Conservation (phyloP, 2,888 invertebrate genomes). For the Eurytoma californica region DNA sequence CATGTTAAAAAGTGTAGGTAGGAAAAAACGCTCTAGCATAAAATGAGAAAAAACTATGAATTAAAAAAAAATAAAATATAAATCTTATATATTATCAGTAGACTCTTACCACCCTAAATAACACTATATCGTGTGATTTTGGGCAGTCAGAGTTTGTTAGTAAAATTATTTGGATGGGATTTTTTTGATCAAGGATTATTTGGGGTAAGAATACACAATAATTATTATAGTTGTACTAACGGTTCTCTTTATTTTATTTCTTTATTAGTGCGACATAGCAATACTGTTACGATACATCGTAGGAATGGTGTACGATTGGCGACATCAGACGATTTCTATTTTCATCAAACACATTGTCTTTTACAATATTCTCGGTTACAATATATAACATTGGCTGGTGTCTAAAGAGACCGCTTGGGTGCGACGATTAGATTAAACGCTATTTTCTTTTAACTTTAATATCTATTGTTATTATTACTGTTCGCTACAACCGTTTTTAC, state of each 20-base stretch:
- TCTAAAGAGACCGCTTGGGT: conserved; percentile 27
- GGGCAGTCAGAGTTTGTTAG: too few relatives aligned
- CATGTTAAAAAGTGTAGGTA: too few relatives aligned
- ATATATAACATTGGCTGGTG: conserved; percentile 52
- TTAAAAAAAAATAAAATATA: too few relatives aligned
- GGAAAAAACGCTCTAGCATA: too few relatives aligned
- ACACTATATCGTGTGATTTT: too few relatives aligned
- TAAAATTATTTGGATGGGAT: not conserved
- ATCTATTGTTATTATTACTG: conserved; percentile 52
- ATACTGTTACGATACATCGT: conserved; percentile 72
- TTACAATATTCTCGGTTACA: conserved; percentile 50
- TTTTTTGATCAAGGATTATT: not conserved
- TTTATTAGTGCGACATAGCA: conserved; percentile 68
- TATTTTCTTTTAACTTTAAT: conserved; percentile 22
- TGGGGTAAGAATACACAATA: conserved; percentile 17
- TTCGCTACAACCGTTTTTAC: conserved; percentile 42
- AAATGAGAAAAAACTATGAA: too few relatives aligned
- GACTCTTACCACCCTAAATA: too few relatives aligned
- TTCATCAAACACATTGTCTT: conserved; percentile 41
- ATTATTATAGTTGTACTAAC: conserved; percentile 63
- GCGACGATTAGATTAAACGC: conserved; percentile 38
- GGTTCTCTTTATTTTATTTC: conserved; percentile 66
- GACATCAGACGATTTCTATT: conserved; percentile 59
- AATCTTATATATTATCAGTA: too few relatives aligned
- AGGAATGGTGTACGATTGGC: conserved; percentile 72